Base-by-base conservation (phyloP, 2,797 vertebrate species). In the Lepus oiostolus region DNA sequence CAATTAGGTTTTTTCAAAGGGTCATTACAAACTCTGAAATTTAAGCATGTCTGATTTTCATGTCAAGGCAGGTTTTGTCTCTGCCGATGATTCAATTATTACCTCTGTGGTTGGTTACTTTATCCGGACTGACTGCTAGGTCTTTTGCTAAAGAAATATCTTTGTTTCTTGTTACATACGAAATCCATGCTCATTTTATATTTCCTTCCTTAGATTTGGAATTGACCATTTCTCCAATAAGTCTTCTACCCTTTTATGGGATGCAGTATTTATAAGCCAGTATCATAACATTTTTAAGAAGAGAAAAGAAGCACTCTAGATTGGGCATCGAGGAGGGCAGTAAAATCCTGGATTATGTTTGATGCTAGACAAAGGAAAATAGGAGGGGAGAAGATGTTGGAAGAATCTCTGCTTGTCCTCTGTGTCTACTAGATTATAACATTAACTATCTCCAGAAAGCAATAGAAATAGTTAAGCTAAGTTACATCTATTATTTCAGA, bases 401-500 rank as follows among this genome's bases (percentile, higher is more conserved):
- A 63, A 72, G 60, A 76, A 72, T 83, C 62, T 68, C 74, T 85
- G 47, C 22, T 80, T 47, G 88, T 75, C 38, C 5, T 30, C 54
- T 76, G 11, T 38, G 50, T n/a, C 16, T 9, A 62, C 2, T 19
- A 28, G n/a, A 21, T 81, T 30, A 35, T 80, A 67, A 54, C 68
- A 50, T 17, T 92, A 88, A 85, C 54, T 13, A 7, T 76, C 38
- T 92, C 88, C 30, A 58, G 26, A 70, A 92, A 26, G 17, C 35
- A 58, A 52, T 93, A 85, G 14, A 58, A 72, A 71, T 28, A 83
- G 9, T n/a, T 30, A 71, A 96, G 88, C 32, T 21, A 84, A 96
- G 88, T 88, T 54, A 14, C 22, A 75, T 13, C 60, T 26, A 76
- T 81, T 70, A 58, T 70, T 93, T 94, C 47, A 70, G 83, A 67